These are phyloP conservation scores for Drosophila takahashii DNA, from an alignment of 1,140 invertebrate genomes.

Conservation along the genomic window DNA sequence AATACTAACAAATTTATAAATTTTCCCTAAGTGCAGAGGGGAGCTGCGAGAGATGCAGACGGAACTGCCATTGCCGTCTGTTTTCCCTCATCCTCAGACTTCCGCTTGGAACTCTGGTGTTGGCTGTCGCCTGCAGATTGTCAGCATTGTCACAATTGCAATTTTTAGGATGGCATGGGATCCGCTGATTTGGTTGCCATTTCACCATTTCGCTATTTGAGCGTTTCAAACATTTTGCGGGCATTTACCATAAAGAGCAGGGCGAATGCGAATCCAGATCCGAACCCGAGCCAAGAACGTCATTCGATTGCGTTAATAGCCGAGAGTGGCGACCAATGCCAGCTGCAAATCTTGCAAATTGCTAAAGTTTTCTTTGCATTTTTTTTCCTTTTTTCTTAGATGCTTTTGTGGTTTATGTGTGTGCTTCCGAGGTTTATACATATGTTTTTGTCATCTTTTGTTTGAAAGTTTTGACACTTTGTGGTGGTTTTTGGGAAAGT, in stretches of 20 bases:
- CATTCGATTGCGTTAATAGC: conserved; percentile 74
- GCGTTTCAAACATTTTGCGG: conserved; percentile 60
- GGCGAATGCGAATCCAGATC: conserved; percentile 10
- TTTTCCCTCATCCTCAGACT: conserved; percentile 38
- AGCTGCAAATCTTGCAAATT: conserved; percentile 71
- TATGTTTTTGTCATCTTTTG: conserved; percentile 36
- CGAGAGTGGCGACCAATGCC: conserved; percentile 47
- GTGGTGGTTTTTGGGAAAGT: background rate
- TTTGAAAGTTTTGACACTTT: background rate
- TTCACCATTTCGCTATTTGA: conserved; percentile 47
- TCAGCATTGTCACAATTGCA: conserved; percentile 80
- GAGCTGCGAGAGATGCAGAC: conserved; percentile 25
- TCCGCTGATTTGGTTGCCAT: conserved; percentile 77
- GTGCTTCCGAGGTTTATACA: conserved; percentile 8
- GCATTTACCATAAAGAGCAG: conserved; percentile 69
- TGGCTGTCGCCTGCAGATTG: conserved; percentile 79
- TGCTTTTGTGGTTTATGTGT: conserved; percentile 19
- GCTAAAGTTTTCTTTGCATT: conserved; percentile 63
- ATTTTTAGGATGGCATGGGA: conserved; percentile 53
- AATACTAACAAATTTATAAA: background rate
- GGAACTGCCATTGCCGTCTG: conserved; percentile 57
- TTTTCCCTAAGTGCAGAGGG: conserved; percentile 1
- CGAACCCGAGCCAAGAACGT: conserved; percentile 56
- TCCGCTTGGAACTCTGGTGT: conserved; percentile 28
- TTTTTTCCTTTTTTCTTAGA: conserved; percentile 30